Conservation (phyloP, 2,797 vertebrate genomes). For the Setipinna tenuifilis region DNA sequence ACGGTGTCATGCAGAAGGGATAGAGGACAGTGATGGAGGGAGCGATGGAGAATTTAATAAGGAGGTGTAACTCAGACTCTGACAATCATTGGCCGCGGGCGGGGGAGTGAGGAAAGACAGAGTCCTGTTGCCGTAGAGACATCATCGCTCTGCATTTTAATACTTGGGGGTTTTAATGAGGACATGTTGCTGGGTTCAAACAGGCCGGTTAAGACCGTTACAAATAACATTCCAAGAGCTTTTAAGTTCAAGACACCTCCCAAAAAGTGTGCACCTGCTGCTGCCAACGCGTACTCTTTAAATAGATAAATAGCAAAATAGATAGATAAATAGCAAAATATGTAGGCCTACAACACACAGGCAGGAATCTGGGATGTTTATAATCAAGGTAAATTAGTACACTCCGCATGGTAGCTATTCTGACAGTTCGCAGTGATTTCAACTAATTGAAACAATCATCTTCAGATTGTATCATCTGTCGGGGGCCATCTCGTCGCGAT, state of each 20-base stretch:
- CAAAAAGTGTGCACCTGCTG: too few relatives aligned
- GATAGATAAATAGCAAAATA: neutral
- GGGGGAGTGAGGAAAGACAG: slow-evolving; percentile 41
- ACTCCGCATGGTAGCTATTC: slow-evolving; percentile 56
- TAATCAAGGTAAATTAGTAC: slow-evolving; percentile 65
- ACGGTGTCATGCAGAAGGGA: slow-evolving; percentile 27
- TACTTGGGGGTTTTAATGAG: slow-evolving; percentile 71
- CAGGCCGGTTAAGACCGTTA: slow-evolving; percentile 49
- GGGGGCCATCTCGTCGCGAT: neutral
- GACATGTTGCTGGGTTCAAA: slow-evolving; percentile 58
- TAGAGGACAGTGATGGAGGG: slow-evolving; percentile 24
- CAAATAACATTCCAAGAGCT: neutral
- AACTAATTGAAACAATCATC: slow-evolving; percentile 49
- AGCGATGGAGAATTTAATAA: slow-evolving; percentile 25
- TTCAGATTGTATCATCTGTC: slow-evolving; percentile 19
- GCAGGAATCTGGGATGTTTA: slow-evolving; percentile 9
- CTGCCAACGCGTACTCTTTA: neutral
- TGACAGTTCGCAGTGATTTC: slow-evolving; percentile 47
- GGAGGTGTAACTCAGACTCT: slow-evolving; percentile 37
- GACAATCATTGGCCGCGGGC: slow-evolving; percentile 50
- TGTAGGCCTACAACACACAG: slow-evolving; percentile 42
- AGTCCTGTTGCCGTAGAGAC: slow-evolving; percentile 72
- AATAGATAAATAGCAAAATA: neutral
- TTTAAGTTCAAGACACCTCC: neutral
- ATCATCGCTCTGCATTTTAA: slow-evolving; percentile 50